These are phyloP conservation scores for Beroe ovata DNA, from an alignment of 37 sponge, comb jelly and placozoan species.

Conservation along the genomic window DNA sequence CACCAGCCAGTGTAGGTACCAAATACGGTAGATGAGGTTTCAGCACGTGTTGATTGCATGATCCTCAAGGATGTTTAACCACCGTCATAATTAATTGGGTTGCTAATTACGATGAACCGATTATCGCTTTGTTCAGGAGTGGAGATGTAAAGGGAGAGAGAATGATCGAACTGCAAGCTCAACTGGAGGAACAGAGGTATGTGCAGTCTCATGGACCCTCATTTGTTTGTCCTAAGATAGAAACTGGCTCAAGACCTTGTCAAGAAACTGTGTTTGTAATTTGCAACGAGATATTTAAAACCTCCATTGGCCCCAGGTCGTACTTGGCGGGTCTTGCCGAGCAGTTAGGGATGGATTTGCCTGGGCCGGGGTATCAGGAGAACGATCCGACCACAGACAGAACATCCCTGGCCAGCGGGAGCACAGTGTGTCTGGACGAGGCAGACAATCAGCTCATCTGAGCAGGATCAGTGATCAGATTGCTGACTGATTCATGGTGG, in stretches of 20 bases:
- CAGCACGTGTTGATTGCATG: too few relatives aligned
- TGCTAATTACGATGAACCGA: background rate
- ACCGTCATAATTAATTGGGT: too few relatives aligned
- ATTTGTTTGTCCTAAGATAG: background rate
- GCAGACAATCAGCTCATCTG: constrained; percentile 43
- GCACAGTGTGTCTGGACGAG: constrained; percentile 43
- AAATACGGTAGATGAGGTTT: too few relatives aligned
- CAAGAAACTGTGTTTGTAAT: too few relatives aligned
- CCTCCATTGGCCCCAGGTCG: constrained; percentile 8
- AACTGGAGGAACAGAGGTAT: constrained; percentile 45
- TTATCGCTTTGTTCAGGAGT: background rate
- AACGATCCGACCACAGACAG: constrained; percentile 5
- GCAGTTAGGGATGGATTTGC: constrained; percentile 23
- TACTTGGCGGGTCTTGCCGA: background rate
- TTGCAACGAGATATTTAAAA: background rate
- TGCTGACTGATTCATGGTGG: too few relatives aligned
- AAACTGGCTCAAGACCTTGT: background rate
- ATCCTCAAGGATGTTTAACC: too few relatives aligned
- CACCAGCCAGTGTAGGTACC: too few relatives aligned
- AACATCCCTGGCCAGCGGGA: constrained; percentile 24
- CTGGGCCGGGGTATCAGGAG: background rate
- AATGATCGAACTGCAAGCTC: constrained; percentile 41
- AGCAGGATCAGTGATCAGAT: too few relatives aligned
- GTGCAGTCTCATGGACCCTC: background rate
- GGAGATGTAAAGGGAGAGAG: constrained; percentile 44